Evolutionary conservation across 2,888 invertebrate genomes (phyloP).

Genomic region (Amphimallon solstitiale): DNA sequence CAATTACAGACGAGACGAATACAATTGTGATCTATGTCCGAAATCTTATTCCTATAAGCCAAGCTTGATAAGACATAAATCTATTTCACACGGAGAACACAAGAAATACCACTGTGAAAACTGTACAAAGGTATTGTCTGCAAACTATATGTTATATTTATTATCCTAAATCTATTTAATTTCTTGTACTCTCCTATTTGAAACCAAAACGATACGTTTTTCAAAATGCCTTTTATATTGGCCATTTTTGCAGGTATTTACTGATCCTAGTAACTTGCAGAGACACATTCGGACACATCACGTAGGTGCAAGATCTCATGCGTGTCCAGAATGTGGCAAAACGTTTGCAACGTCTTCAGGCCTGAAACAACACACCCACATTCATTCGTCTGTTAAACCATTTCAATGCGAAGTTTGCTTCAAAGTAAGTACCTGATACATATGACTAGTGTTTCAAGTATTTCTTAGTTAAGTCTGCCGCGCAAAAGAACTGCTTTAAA

Average conservation of each 20-base stretch:
- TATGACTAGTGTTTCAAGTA: too few species aligned
- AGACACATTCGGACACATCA: conserved; percentile 96
- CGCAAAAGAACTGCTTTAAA: too few species aligned
- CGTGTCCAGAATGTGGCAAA: conserved; percentile 98
- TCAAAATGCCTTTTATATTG: conserved; percentile 1
- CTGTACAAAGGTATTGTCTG: conserved; percentile 80
- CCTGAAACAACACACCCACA: conserved; percentile 98
- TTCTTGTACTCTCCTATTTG: background rate
- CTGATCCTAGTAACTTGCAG: conserved; percentile 96
- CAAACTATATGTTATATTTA: too few species aligned
- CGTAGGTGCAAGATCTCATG: conserved; percentile 95
- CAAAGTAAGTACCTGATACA: conserved; percentile 77
- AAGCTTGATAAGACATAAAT: conserved; percentile 83
- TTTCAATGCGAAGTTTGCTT: conserved; percentile 97
- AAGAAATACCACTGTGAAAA: conserved; percentile 94
- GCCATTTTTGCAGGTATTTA: conserved; percentile 80
- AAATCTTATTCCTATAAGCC: conserved; percentile 85
- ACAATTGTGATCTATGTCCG: conserved; percentile 85
- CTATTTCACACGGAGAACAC: conserved; percentile 81
- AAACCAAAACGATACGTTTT: conserved; percentile 1
- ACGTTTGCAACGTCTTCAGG: conserved; percentile 98
- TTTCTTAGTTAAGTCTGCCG: too few species aligned
- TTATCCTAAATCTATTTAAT: too few species aligned
- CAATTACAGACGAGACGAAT: conserved; percentile 81
- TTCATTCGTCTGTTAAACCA: conserved; percentile 97